These are phyloP conservation scores for Campoplex capitator DNA, from an alignment of 2,888 invertebrate species.

Conservation along the genomic window DNA sequence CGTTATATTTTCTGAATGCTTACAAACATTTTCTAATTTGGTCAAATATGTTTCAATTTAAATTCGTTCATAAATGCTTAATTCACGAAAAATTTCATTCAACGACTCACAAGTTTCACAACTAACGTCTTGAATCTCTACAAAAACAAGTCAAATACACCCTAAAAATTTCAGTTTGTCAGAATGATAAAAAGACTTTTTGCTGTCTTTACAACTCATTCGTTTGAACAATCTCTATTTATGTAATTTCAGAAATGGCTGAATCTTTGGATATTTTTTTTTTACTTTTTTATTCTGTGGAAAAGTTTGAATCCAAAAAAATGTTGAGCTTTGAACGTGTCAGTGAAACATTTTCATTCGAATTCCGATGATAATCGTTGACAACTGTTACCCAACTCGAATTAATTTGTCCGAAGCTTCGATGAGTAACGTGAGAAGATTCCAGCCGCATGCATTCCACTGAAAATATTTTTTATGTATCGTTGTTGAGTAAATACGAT, in stretches of 20 bases:
- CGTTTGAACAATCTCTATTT: background rate
- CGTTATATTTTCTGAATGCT: background rate
- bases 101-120: background rate
- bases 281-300: background rate
- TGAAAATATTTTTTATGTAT: constrained; percentile 67
- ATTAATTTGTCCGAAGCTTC: constrained; percentile 51
- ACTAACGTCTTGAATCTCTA: background rate
- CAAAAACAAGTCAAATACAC: background rate
- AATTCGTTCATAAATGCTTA: background rate
- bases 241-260: background rate
- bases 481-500: background rate
- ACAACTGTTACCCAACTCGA: constrained; percentile 33
- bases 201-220: background rate
- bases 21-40: background rate
- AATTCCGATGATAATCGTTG: constrained; percentile 17
- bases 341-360: background rate
- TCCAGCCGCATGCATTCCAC: constrained; percentile 69
- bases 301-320: background rate
- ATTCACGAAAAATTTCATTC: background rate
- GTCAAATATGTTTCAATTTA: background rate
- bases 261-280: background rate
- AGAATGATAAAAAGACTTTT: background rate
- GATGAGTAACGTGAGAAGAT: constrained; percentile 35
- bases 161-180: background rate
- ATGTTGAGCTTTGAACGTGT: background rate